Conservation (phyloP, 1,140 invertebrate species). For the Caerostris extrusa region DNA sequence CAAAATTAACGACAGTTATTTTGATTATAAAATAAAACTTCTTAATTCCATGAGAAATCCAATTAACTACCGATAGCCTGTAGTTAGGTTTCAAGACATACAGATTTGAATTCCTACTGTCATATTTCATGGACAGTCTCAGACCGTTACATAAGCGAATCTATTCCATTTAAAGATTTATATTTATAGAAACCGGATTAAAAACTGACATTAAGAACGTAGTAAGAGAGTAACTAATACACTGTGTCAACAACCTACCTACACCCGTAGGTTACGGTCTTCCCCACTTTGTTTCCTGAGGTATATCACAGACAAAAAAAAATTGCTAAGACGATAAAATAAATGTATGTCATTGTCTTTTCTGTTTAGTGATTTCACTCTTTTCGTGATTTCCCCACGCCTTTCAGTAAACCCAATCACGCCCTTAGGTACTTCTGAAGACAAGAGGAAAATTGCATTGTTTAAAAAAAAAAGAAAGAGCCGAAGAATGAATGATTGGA, state of each 20-base stretch:
- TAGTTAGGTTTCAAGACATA: no score
- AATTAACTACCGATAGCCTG: no score
- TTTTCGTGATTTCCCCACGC: slow-evolving; percentile 17
- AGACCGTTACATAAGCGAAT: background rate
- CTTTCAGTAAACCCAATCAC: background rate
- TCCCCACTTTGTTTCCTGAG: background rate
- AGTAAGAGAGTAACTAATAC: background rate
- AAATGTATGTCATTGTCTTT: slow-evolving; percentile 58
- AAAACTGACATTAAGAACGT: background rate
- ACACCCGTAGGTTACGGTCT: slow-evolving; percentile 39
- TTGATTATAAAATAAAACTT: no score
- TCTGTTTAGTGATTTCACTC: background rate
- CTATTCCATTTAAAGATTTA: background rate
- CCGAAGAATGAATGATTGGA: background rate
- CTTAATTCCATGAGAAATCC: no score
- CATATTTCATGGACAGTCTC: no score
- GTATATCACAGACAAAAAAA: background rate
- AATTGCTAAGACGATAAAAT: no score
- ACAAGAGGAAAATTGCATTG: slow-evolving; percentile 14
- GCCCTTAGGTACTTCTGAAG: background rate
- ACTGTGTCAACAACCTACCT: slow-evolving; percentile 48
- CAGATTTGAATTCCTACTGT: no score
- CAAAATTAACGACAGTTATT: no score
- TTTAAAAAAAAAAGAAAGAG: background rate
- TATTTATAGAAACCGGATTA: slow-evolving; percentile 25